Evolutionary conservation across 2,113 vertebrate species (phyloP).

Genomic region (Daboia siamensis): DNA sequence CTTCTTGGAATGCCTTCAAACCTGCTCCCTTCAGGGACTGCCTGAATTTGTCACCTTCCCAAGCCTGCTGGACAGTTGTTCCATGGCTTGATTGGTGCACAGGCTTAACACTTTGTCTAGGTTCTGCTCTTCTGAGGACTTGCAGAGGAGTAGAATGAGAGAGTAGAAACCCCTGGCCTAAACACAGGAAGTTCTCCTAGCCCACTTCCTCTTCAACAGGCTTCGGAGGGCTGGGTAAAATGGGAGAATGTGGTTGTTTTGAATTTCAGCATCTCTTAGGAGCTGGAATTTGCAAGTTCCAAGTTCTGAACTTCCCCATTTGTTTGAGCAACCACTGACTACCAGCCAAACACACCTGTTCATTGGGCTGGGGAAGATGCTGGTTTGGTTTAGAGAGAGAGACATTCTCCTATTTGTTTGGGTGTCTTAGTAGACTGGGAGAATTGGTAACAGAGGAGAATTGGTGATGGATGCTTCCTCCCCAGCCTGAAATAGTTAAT

Average conservation of each 20-base stretch:
- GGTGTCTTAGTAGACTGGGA: background rate
- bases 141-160: background rate
- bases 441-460: background rate
- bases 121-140: background rate
- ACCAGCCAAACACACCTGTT: background rate
- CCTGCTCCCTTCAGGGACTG: background rate
- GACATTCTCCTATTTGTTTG: background rate
- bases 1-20: background rate
- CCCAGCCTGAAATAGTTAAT: background rate
- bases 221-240: background rate
- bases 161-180: background rate
- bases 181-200: background rate
- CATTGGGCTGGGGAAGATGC: background rate
- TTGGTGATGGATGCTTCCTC: background rate
- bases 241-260: background rate
- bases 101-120: background rate
- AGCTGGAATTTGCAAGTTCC: background rate
- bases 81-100: background rate
- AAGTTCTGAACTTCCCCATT: background rate
- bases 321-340: background rate
- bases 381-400: background rate
- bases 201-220: background rate
- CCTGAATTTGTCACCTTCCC: background rate
- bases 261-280: background rate
- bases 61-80: background rate